Base-by-base conservation (phyloP, 2,888 invertebrate species). In the Chaitophorus viminalis region DNA sequence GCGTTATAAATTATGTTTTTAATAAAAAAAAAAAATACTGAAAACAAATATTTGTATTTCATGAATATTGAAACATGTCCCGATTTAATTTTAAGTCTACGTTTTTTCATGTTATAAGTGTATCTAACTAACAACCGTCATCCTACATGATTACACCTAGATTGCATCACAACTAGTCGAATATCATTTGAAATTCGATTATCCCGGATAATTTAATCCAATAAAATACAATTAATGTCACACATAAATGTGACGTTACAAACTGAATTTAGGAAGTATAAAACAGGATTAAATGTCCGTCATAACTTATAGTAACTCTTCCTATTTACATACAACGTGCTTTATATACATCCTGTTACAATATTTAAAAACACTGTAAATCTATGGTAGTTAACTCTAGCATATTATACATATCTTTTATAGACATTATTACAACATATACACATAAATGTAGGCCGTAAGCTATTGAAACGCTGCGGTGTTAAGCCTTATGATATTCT, bases 151-250 rank as follows among this genome's bases (percentile, higher is more conserved):
- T 77, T 33, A 77, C 77, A 77, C 65, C 75, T 84, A 14, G 76
- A 46, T 76, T 84, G 75, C 39, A 65, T 39, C 84, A 84, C 84
- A 36, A 25, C 46, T 33, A 4, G 52, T 33, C 76, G 54, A 54
- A 6, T 46, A 74, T 60, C 78, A 36, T 79, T 72, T 72, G 72
- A 60, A 74, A 87, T 87, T 79, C 72, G 72, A 87, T 79, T 74
- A 79, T 29, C 39, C 75, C 60, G 60, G 72, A 79, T 87, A 87
- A 81, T 87, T 87, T 74, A 39, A 78, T 79, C 78, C 87, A 74
- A 87, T 87, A 87, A 87, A 87, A 81, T 68, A 81, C 87, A 87
- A 87, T 87, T 60, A 87, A 87, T 39, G 74, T 87, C 79, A 36
- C 29, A 79, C 29, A 29, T n/a, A 25, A 72, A 72, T 25, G 52